Evolutionary conservation across 2,113 vertebrate species (phyloP), one percentile per base, ranked within the genome.

Genomic region (Lagenorhynchus albirostris): DNA sequence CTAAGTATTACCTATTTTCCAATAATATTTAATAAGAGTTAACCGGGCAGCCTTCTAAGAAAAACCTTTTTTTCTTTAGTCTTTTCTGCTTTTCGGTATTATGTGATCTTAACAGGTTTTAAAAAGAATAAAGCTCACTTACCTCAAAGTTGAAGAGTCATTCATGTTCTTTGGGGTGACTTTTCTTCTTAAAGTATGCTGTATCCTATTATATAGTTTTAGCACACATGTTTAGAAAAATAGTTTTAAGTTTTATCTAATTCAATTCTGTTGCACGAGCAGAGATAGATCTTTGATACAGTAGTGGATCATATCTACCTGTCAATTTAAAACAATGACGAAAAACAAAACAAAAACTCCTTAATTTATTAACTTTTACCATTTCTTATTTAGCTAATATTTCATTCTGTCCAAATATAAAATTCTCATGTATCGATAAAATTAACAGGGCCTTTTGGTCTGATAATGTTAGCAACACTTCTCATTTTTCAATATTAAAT

Each of bases 321-420:
- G 95, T 95, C 77, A 73, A 1, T 68, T 89, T 41, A 88, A 96
- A 97, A 76, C 7, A 79, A 70, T 41, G 77, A 70, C 18, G 25
- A 65, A 73, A 82, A 92, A n/a, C 33, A 77, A 79, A 74, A 18
- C 36, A n/a, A 73, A 77, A 83, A 68, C 44, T 58, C 18, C 60
- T 93, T 62, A 33, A 62, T 90, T 55, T 76, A n/a, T 71, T 94
- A 41, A 50, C 0, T 23, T 92, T 70, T 95, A 41, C 17, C n/a
- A 71, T 71, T 96, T 77, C 20, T 86, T 94, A 70, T 82, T 87
- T 95, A 94, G 60, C 44, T 95, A 47, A 93, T 73, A 88, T 71
- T 86, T 92, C 26, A 60, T 82, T 62, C 25, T 71, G 29, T n/a
- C 23, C 31, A 94, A 82, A 86, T 71, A 92, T 77, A 21, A 53